These are phyloP conservation scores for Halichoerus grypus DNA, from an alignment of 2,113 vertebrate genomes.

Conservation along the genomic window DNA sequence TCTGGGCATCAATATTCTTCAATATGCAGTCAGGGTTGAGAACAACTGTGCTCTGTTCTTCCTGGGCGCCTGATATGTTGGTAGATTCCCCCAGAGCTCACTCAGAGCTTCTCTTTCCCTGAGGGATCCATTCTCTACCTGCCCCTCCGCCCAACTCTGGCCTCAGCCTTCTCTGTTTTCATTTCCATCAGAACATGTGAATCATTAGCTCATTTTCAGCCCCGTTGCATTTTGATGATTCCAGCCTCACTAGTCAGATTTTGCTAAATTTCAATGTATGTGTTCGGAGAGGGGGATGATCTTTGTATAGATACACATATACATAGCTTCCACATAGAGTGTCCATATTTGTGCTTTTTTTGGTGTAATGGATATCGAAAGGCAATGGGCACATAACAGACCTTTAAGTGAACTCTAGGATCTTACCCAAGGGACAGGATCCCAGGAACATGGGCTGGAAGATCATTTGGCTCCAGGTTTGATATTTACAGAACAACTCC, in stretches of 20 bases:
- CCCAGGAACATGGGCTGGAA: background rate
- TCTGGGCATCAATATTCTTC: background rate
- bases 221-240: background rate
- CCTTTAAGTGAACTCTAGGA: background rate
- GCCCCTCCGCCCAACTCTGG: background rate
- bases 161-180: background rate
- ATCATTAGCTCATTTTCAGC: slow-evolving; percentile 19
- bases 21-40: background rate
- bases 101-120: background rate
- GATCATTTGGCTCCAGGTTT: slow-evolving; percentile 22
- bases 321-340: background rate
- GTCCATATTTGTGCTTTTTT: background rate
- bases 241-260: background rate
- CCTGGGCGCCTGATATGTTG: background rate
- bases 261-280: background rate
- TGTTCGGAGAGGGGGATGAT: background rate
- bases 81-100: background rate
- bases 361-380: background rate
- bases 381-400: background rate
- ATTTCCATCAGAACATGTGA: background rate
- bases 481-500: background rate
- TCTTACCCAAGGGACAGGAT: background rate
- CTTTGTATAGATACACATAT: background rate
- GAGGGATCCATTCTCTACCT: background rate
- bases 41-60: background rate